Base-by-base conservation (phyloP, 2,888 invertebrate species). In the Drosophila borealis region DNA sequence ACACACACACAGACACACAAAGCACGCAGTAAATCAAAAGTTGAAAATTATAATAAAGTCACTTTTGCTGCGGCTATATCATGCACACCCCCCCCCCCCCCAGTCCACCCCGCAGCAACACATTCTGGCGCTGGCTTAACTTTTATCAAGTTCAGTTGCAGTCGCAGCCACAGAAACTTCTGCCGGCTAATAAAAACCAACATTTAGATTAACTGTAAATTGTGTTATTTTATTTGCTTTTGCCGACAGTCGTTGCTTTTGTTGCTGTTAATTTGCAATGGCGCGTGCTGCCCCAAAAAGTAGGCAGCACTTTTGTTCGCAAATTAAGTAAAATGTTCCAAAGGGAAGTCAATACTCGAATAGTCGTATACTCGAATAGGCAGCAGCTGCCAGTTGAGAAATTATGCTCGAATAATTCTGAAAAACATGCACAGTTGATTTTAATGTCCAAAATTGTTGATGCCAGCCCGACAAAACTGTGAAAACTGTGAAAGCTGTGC, bases 141-240 rank as follows among this genome's bases (percentile, higher is more conserved):
- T 83, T 80, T 83, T 83, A 84, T 87, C 81, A 84, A 83, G 88
- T 83, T 83, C 75, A 70, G 80, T 73, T 87, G 83, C 83, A 83
- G 70, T 77, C 75, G 73, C 75, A 77, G 78, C 77, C 77, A 55
- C 77, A 80, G 62, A 79, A 79, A 79, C 77, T 79, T 79, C 69
- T 77, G 73, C 59, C 42, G 85, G 78, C 87, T 80, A 86, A 83
- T 81, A 86, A 86, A 88, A 83, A 73, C 74, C 86, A 84, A 83
- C 88, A 85, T 85, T 88, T 86, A 88, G 85, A 88, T 86, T 86
- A 86, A 88, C 88, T 88, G 85, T 78, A 86, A 86, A 86, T 85
- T 85, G 85, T 80, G 86, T 83, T 86, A 83, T 83, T 83, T 83
- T 86, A 81, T 83, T 83, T 83, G 69, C 71, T 62, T 74, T 55